Evolutionary conservation across 2,888 invertebrate species (phyloP).

Genomic region (Melinaea marsaeus): DNA sequence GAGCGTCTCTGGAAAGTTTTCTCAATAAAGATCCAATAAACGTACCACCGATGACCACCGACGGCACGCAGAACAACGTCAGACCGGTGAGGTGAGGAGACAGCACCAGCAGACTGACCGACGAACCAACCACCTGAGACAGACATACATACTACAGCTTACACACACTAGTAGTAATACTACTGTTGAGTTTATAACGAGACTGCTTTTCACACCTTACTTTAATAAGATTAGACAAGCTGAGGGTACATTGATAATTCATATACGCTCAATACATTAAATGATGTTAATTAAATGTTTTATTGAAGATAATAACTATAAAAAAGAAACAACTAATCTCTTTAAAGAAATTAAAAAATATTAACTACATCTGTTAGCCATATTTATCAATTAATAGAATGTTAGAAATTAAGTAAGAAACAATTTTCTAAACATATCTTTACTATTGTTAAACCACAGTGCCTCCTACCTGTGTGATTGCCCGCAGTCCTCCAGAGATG

Average conservation of each 20-base stretch:
- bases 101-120: constrained; percentile 87
- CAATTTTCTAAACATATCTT: not conserved
- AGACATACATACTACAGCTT: not conserved
- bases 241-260: too few species aligned
- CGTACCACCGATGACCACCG: constrained; percentile 90
- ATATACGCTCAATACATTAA: too few species aligned
- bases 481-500: constrained; percentile 93
- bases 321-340: too few species aligned
- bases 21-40: constrained; percentile 88
- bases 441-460: constrained; percentile 3
- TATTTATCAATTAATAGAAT: not conserved
- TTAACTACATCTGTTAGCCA: too few species aligned
- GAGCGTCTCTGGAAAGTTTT: constrained; percentile 86
- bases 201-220: too few species aligned
- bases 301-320: too few species aligned
- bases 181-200: too few species aligned
- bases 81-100: constrained; percentile 93
- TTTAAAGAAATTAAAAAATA: too few species aligned
- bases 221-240: too few species aligned
- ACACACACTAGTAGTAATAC: not conserved
- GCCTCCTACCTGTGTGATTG: constrained; percentile 85
- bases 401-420: not conserved
- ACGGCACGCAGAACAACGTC: constrained; percentile 90
- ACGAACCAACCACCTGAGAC: constrained; percentile 80
- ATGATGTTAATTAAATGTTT: too few species aligned